Conservation (phyloP, 2,797 vertebrate genomes). For the Tarsius wallacei region DNA sequence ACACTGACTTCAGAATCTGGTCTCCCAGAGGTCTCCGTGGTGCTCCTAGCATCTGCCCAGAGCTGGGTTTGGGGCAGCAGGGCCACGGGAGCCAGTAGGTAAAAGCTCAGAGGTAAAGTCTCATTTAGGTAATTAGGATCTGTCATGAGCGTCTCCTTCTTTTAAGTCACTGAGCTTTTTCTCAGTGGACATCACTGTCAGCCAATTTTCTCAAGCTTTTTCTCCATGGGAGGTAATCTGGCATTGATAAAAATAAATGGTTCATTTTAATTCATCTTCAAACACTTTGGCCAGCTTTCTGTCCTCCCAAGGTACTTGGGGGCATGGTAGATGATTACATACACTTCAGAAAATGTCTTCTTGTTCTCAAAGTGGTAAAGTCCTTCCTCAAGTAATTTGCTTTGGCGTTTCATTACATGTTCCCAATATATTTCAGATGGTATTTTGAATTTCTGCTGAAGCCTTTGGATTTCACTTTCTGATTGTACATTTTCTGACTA, state of each 20-base stretch:
- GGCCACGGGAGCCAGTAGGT: fast-evolving
- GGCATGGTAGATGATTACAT: background rate
- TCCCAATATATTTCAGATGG: background rate
- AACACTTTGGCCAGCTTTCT: background rate
- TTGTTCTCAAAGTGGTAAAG: background rate
- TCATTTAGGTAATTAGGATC: no score
- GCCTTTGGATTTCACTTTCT: background rate
- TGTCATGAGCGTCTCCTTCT: fast-evolving
- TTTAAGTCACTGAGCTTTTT: background rate
- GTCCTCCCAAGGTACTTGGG: background rate
- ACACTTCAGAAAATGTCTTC: background rate
- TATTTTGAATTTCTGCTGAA: constrained; percentile 29
- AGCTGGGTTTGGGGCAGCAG: background rate
- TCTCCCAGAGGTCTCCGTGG: fast-evolving
- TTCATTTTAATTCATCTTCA: background rate
- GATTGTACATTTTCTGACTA: constrained; percentile 27
- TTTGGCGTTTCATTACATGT: background rate
- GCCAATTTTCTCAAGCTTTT: background rate
- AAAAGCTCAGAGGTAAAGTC: no score
- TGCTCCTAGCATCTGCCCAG: background rate
- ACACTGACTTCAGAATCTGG: background rate
- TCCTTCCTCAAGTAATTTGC: background rate
- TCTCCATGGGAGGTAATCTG: background rate
- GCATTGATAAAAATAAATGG: background rate
- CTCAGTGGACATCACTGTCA: no score